phyloP scores from a whole-genome alignment of 2,113 vertebrate genomes.

The Empidonax traillii region DNA sequence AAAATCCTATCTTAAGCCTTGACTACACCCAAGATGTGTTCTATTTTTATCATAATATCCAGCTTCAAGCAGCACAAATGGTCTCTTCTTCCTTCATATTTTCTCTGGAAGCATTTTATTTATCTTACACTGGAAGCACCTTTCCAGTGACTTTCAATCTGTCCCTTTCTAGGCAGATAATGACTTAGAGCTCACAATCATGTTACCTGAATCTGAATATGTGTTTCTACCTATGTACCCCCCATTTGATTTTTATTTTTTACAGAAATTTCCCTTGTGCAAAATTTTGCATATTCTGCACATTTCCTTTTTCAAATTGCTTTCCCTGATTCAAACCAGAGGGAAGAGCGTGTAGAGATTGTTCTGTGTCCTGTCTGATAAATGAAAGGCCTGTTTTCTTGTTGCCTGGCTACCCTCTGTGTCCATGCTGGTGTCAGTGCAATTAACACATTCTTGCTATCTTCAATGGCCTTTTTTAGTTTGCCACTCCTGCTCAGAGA shows the following conservation, averaged over 20 bases:
- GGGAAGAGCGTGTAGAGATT: neutral
- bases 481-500: neutral
- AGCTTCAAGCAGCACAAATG: neutral
- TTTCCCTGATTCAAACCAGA: neutral
- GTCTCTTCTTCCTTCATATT: neutral
- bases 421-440: neutral
- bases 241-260: neutral
- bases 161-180: neutral
- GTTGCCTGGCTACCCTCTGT: neutral
- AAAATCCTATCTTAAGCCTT: neutral
- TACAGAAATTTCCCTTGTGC: neutral
- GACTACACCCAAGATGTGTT: neutral
- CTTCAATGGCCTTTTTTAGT: neutral
- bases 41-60: neutral
- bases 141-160: conserved; percentile 4
- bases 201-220: neutral
- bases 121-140: neutral
- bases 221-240: neutral
- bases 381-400: neutral
- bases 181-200: neutral
- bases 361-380: neutral
- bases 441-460: conserved; percentile 8
- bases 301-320: neutral
- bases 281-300: neutral
- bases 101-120: neutral